Base-by-base conservation (phyloP, 2,888 invertebrate species). In the Branchipolynoe longqiensis region DNA sequence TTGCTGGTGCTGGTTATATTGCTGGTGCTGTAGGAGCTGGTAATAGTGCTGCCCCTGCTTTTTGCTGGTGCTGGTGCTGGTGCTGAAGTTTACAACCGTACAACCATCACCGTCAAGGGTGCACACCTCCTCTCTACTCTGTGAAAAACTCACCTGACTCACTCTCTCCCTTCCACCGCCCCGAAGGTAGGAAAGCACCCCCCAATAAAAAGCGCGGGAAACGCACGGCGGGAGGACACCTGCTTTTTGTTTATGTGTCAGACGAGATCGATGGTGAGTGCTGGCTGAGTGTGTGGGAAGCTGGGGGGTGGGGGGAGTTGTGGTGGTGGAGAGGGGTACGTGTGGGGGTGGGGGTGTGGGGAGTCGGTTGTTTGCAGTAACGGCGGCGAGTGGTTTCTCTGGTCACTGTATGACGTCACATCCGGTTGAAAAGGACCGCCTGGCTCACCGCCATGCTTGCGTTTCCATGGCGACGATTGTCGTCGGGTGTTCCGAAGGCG, bases 191-290 rank as follows among this genome's bases (percentile, higher is more conserved):
- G 78, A 28, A 41, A 41, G 54, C 41, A n/a, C n/a, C 28, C 12
- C 48, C 78, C 78, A 78, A 78, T 78, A 69, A 69, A n/a, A 69
- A 69, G 41, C 48, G 78, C 78, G 78, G 78, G 78, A 78, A 78
- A 48, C 22, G 54, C 48, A 41, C 41, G 78, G 48, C 78, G 78
- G 48, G 3, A 62, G 31, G 54, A 48, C 48, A 54, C 48, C 78
- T 78, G 78, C 28, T 69, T 69, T 69, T 69, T 33, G 33, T 69
- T 69, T 69, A 69, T 69, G 69, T 69, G 69, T 69, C 69, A 38
- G 69, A 33, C 33, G 6, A 69, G 69, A 69, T 69, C 69, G 69
- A 69, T 69, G 69, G 38, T 3, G 33, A 38, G 48, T 18, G 73
- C 12, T 2, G 33, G 73, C 1, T 1, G 64, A 1, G 4, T 36